Base-by-base conservation (phyloP, 2,888 invertebrate genomes). In the Heliconius erato region DNA sequence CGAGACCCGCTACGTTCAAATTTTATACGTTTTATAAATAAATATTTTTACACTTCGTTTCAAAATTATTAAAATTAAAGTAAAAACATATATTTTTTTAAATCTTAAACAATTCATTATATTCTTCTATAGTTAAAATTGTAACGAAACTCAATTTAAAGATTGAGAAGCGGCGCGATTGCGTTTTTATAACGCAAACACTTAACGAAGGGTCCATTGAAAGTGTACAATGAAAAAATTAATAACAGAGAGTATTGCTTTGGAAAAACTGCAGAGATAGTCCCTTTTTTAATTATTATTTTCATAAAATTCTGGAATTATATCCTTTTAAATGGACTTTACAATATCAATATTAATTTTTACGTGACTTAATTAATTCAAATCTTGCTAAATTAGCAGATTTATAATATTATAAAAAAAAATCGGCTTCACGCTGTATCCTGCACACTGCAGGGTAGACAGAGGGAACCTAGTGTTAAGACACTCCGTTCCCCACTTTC, bases 141-240 rank as follows among this genome's bases (percentile, higher is more conserved):
- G 85, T 84, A 81, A 85, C 79, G 82, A 85, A 80, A 82, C 65
- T 83, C 83, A 79, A 83, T 81, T 85, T 79, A 82, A 83, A 80
- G 74, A 80, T 68, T 84, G 80, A 63, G 67, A 84, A 71, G 79
- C 80, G 74, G 72, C 79, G 65, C 82, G 83, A 83, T 85, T 85
- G 80, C 82, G 69, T 83, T 85, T 82, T 82, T 79, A 85, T 80
- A 83, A 85, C 80, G 78, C 63, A 81, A 54, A 54, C 63, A 76
- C 76, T 81, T 84, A 80, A 72, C 69, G 82, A 80, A 71, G 54
- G 78, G 32, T 28, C 74, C 65, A 79, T 79, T 84, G 80, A 80
- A 79, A 79, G 72, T 74, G 32, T 78, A 74, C 80, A 84, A 78
- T 84, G 80, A 78, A 84, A 82, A 80, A 74, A 74, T 74, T 80